A percentile compares a stretch with the other conserved stretches of the same genome.
Evolutionary conservation across 2,888 invertebrate genomes (phyloP).

Genomic region (Clitarchus hookeri): DNA sequence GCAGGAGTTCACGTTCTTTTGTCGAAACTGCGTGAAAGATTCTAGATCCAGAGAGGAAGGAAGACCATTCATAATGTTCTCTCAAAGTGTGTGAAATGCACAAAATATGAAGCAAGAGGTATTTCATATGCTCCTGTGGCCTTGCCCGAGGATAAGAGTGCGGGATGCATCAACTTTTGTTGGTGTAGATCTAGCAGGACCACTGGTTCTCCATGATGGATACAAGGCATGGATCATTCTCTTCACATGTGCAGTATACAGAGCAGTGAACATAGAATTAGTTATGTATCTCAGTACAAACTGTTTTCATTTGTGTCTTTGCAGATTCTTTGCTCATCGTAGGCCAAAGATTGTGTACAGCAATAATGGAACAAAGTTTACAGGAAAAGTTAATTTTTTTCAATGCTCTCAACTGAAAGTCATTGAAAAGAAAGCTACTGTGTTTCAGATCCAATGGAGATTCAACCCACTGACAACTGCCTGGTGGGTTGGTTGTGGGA

Average conservation of each 20-base stretch:
- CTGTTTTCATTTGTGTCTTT: slow-evolving; percentile 48
- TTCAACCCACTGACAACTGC: slow-evolving; percentile 53
- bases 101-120: too few species aligned
- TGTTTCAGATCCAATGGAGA: slow-evolving; percentile 1
- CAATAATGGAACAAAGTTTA: slow-evolving; percentile 3
- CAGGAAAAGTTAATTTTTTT: background rate
- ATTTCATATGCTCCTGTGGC: too few species aligned
- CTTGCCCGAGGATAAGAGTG: too few species aligned
- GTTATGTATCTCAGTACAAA: slow-evolving; percentile 47
- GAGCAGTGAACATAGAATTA: slow-evolving; percentile 52
- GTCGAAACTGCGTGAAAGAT: too few species aligned
- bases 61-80: too few species aligned
- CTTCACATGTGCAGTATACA: slow-evolving; percentile 52
- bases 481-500: slow-evolving; percentile 57
- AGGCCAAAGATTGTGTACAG: slow-evolving; percentile 46
- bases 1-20: too few species aligned
- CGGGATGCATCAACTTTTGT: too few species aligned
- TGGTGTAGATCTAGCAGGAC: too few species aligned
- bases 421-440: background rate
- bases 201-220: slow-evolving; percentile 43
- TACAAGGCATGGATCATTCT: slow-evolving; percentile 50
- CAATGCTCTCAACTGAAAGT: background rate
- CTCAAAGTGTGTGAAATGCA: too few species aligned
- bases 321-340: slow-evolving; percentile 48
- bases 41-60: too few species aligned